Evolutionary conservation across 2,888 invertebrate species (phyloP).

Genomic region (Odontocolon sp.): DNA sequence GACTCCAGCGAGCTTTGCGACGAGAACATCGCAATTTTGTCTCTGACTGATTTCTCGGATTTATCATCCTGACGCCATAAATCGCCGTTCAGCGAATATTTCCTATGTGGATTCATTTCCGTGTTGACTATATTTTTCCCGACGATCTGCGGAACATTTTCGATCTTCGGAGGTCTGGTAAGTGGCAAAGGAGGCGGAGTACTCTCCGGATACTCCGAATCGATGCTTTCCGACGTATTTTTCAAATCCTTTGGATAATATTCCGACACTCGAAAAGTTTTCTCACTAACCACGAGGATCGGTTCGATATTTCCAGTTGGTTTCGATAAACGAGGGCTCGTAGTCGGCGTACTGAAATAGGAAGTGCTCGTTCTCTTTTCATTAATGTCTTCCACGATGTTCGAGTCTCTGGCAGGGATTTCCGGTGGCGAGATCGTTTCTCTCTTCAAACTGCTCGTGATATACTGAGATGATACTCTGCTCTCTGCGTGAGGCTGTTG

Average conservation of each 20-base stretch:
- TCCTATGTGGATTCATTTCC: constrained; percentile 53
- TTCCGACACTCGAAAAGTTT: constrained; percentile 72
- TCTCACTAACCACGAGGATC: constrained; percentile 69
- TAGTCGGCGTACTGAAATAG: not conserved
- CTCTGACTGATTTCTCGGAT: constrained; percentile 90
- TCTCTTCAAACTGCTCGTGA: constrained; percentile 34
- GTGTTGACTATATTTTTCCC: constrained; percentile 27
- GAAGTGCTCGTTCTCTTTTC: constrained; percentile 33
- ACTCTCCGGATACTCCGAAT: constrained; percentile 56
- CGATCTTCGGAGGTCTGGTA: constrained; percentile 76
- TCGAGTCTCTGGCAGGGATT: constrained; percentile 3
- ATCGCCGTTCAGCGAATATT: constrained; percentile 77
- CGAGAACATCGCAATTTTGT: constrained; percentile 94
- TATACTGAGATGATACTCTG: constrained; percentile 25
- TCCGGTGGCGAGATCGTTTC: constrained; percentile 42
- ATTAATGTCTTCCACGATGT: constrained; percentile 18
- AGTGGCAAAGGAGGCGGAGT: constrained; percentile 78
- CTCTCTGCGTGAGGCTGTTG: constrained; percentile 20
- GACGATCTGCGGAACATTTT: constrained; percentile 34
- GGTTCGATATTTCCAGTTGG: constrained; percentile 1
- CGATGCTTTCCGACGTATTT: not conserved
- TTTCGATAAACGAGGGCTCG: constrained; percentile 16
- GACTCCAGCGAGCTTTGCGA: constrained; percentile 72
- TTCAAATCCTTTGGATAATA: constrained; percentile 65
- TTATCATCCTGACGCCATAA: constrained; percentile 88